Conservation (phyloP, 1,140 invertebrate species). For the Dufourea novaeangliae region DNA sequence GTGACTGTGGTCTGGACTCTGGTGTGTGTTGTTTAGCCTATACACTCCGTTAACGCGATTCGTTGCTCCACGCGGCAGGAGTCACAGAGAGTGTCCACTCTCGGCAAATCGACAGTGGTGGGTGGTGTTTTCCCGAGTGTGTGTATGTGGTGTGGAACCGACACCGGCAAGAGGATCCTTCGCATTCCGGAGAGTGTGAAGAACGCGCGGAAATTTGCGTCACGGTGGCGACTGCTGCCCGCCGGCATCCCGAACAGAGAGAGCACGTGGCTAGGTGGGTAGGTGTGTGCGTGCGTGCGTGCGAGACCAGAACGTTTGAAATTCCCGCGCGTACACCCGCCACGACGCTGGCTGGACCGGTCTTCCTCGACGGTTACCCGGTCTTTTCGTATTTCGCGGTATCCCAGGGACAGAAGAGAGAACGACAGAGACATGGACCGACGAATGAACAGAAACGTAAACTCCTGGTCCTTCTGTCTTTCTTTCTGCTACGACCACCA, state of each 20-base stretch:
- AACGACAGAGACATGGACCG: not conserved
- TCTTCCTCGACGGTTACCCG: constrained; percentile 15
- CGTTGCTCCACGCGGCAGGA: too few species aligned
- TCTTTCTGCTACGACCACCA: not conserved
- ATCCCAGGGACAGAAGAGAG: constrained; percentile 1
- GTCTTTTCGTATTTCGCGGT: constrained; percentile 72
- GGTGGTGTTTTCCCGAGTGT: constrained; percentile 2
- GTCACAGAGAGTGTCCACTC: too few species aligned
- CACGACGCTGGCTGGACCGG: too few species aligned
- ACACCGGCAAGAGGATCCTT: constrained; percentile 37
- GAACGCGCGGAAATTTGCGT: constrained; percentile 48
- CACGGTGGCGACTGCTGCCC: constrained; percentile 48
- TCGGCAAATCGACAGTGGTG: too few species aligned
- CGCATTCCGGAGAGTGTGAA: constrained; percentile 42
- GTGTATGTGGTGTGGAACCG: constrained; percentile 9
- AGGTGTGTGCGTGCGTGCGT: constrained; percentile 51
- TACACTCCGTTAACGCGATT: constrained; percentile 18
- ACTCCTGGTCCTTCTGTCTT: not conserved
- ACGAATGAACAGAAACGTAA: not conserved
- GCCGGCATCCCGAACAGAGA: constrained; percentile 48
- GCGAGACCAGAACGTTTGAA: constrained; percentile 32
- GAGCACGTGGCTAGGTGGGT: constrained; percentile 49
- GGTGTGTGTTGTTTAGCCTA: not conserved
- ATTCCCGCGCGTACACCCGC: constrained; percentile 38
- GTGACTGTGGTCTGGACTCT: not conserved